These are phyloP conservation scores for Eristalis tenax DNA, from an alignment of 2,888 invertebrate genomes.

Conservation along the genomic window DNA sequence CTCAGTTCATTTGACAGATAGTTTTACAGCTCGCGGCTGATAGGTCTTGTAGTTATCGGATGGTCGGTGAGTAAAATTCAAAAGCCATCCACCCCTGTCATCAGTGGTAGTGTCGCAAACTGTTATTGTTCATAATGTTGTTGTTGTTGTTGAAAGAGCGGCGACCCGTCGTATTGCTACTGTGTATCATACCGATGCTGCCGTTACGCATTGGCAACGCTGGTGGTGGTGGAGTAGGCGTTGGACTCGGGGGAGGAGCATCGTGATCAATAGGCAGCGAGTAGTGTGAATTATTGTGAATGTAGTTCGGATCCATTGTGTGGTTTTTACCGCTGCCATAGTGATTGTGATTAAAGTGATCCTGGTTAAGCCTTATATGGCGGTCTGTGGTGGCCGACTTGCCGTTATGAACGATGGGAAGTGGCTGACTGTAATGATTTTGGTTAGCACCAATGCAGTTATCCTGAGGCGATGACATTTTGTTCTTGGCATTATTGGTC, in stretches of 20 bases:
- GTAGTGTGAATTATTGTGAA: conserved; percentile 80
- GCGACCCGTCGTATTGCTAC: conserved; percentile 78
- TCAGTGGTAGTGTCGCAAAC: conserved; percentile 79
- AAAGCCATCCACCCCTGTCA: conserved; percentile 74
- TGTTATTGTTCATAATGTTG: conserved; percentile 75
- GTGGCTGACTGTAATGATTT: conserved; percentile 80
- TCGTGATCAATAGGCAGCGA: conserved; percentile 80
- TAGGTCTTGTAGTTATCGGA: conserved; percentile 47
- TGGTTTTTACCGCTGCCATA: conserved; percentile 75
- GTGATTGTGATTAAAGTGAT: conserved; percentile 79
- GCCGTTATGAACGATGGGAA: conserved; percentile 75
- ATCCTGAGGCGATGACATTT: conserved; percentile 76
- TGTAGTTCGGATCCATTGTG: conserved; percentile 78
- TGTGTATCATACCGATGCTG: conserved; percentile 75
- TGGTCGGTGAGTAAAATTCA: conserved; percentile 70
- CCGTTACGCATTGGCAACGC: conserved; percentile 80
- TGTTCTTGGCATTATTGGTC: conserved; percentile 76
- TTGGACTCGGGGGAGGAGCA: conserved; percentile 76
- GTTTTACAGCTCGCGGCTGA: conserved; percentile 37
- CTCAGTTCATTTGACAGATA: conserved; percentile 57
- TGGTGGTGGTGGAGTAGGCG: conserved; percentile 79
- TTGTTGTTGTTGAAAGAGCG: conserved; percentile 76
- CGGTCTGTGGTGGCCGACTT: conserved; percentile 75
- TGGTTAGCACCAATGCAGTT: conserved; percentile 77
- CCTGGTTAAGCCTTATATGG: conserved; percentile 78